Percentiles rank a stretch among this genome's conserved stretches.
Evolutionary conservation across 2,113 vertebrate species (phyloP).

Genomic region (Cottus gobio): DNA sequence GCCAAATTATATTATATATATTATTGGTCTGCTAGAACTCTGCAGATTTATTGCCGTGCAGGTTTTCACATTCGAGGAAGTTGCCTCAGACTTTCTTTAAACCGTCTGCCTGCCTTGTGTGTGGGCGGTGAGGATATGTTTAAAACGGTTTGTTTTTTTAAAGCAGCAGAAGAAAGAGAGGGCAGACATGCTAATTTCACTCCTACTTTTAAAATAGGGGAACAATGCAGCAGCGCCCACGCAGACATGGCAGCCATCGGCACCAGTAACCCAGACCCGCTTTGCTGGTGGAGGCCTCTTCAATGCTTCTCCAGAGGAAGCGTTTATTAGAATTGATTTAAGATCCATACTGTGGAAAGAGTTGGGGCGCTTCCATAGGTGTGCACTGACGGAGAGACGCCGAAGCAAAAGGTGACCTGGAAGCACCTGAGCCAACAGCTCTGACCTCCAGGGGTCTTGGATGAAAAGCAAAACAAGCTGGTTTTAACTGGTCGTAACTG

Average conservation of each 20-base stretch:
- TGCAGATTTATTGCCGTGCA: not conserved
- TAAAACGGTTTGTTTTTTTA: not conserved
- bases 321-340: not conserved
- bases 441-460: slow-evolving; percentile 40
- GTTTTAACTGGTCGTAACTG: slow-evolving; percentile 16
- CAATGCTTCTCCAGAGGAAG: not conserved
- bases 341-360: slow-evolving; percentile 4
- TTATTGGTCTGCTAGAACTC: too few species aligned
- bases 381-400: not conserved
- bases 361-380: not conserved
- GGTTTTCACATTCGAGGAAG: not conserved
- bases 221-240: slow-evolving; percentile 31
- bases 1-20: too few species aligned
- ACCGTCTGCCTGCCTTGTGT: too few species aligned
- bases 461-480: slow-evolving; percentile 33
- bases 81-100: too few species aligned
- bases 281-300: too few species aligned
- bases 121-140: not conserved
- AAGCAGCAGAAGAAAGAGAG: slow-evolving; percentile 7
- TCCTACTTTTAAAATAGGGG: slow-evolving; percentile 31
- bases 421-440: slow-evolving; percentile 49
- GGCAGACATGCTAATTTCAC: slow-evolving; percentile 50
- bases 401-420: slow-evolving; percentile 55
- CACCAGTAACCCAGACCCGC: accelerated
- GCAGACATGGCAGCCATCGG: not conserved